phyloP scores from a whole-genome alignment of 2,888 invertebrate species.

The Drosophila subsilvestris region DNA sequence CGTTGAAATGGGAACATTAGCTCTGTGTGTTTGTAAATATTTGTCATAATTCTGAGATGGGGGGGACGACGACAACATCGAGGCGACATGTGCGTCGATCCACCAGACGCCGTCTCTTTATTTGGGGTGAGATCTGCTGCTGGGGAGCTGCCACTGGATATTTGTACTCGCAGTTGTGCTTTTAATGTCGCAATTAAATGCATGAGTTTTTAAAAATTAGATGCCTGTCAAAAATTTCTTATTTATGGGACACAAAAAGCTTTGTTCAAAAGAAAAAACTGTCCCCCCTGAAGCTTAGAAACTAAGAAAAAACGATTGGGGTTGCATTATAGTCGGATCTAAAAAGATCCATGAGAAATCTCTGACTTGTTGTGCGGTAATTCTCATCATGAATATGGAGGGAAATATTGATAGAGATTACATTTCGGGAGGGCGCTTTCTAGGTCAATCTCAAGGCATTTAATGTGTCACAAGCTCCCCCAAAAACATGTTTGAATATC shows the following conservation, averaged over 20 bases:
- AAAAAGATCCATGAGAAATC: slow-evolving; percentile 3
- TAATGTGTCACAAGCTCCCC: neutral
- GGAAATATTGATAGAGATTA: neutral
- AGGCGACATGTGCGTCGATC: slow-evolving; percentile 39
- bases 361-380: slow-evolving; percentile 2
- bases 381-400: slow-evolving; percentile 2
- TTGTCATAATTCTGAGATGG: slow-evolving; percentile 72
- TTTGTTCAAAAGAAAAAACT: slow-evolving; percentile 25
- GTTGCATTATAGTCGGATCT: neutral
- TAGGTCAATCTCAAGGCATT: neutral
- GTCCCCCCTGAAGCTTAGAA: slow-evolving; percentile 7
- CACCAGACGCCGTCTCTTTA: slow-evolving; percentile 24
- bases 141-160: slow-evolving; percentile 6
- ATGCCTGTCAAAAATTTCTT: slow-evolving; percentile 78
- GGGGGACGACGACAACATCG: slow-evolving; percentile 25
- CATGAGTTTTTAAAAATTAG: slow-evolving; percentile 78
- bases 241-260: slow-evolving; percentile 74
- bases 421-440: neutral
- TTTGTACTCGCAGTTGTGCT: slow-evolving; percentile 57
- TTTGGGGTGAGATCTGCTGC: slow-evolving; percentile 25
- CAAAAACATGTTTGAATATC: neutral
- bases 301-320: neutral
- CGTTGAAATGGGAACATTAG: slow-evolving; percentile 82
- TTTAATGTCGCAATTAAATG: slow-evolving; percentile 80
- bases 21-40: slow-evolving; percentile 77